Evolutionary conservation across 2,113 vertebrate genomes (phyloP), one percentile per base, ranked within the genome.

Genomic region (Pollimyrus isidori): DNA sequence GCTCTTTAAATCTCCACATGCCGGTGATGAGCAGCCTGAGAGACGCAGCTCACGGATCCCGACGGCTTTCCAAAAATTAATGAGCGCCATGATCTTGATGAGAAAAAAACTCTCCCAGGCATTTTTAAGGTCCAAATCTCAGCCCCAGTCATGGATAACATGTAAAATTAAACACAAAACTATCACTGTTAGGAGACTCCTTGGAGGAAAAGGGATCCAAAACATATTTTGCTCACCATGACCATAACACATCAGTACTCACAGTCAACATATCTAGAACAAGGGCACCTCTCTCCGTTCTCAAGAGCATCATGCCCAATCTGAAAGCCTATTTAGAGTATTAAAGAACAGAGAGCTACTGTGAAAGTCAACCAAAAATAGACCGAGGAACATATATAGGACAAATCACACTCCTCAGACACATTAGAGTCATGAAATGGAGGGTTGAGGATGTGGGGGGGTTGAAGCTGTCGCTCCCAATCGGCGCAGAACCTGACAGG

Each of bases 391-490:
- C 92, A 26, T 87, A 87, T 53, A 87, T 53, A n/a, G 50, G 85
- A 53, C 85, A 87, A 87, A 87, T 62, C 21, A 65, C 52, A 87
- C 52, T 62, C 52, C 53, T 19, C 52, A 87, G 52, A 94, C 1
- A 19, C 92, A 93, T 94, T 15, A 39, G 48, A 39, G 50, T 56
- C 4, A 5, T 56, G 58, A 19, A 62, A n/a, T 45, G 85, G 93
- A 94, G 95, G 93, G 93, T 94, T 93, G 94, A 92, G 90, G 93
- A 93, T 95, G 94, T 94, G 48, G 93, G 92, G 94, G 88, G 95
- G 96, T 94, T 98, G 96, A 98, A 96, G 97, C 97, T 98, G 98
- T 98, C 98, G 97, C 95, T 97, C 97, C 95, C 95, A 94, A 98
- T 99, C 96, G 96, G 95, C 94, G 94, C 95, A 96, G 93, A 90